These are phyloP conservation scores for Oligia latruncula DNA, from an alignment of 2,888 invertebrate species.

Conservation along the genomic window DNA sequence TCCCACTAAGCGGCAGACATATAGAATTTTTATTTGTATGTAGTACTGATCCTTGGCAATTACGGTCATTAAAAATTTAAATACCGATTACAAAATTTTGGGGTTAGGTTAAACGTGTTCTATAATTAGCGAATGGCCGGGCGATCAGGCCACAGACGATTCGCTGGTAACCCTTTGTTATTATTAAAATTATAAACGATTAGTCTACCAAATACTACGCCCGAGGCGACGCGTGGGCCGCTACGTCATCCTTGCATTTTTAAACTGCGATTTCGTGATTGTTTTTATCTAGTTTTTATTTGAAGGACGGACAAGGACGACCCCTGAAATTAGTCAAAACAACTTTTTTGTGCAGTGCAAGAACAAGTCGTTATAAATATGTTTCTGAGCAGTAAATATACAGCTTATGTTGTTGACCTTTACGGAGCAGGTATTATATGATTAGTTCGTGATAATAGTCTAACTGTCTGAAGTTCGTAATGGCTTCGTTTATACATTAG, in stretches of 20 bases:
- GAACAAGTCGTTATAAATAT: slow-evolving; percentile 46
- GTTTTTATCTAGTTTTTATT: slow-evolving; percentile 71
- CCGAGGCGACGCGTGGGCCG: slow-evolving; percentile 72
- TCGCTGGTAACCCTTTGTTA: slow-evolving; percentile 75
- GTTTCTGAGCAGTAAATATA: slow-evolving; percentile 45
- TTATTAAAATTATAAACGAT: slow-evolving; percentile 81
- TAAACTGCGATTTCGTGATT: slow-evolving; percentile 71
- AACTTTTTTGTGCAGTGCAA: slow-evolving; percentile 58
- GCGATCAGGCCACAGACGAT: slow-evolving; percentile 68
- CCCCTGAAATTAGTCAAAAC: slow-evolving; percentile 59
- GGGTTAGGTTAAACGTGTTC: slow-evolving; percentile 64
- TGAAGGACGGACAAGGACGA: slow-evolving; percentile 74
- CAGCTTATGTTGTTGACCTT: slow-evolving; percentile 61
- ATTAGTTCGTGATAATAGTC: slow-evolving; percentile 49
- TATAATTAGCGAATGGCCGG: slow-evolving; percentile 74
- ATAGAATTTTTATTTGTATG: slow-evolving; percentile 58
- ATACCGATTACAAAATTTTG: slow-evolving; percentile 55
- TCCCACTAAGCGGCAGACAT: slow-evolving; percentile 51
- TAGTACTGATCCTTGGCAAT: slow-evolving; percentile 53
- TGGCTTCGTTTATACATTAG: slow-evolving; percentile 49
- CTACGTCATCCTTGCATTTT: slow-evolving; percentile 76
- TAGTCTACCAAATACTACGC: slow-evolving; percentile 73
- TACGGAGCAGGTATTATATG: slow-evolving; percentile 30
- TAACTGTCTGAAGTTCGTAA: slow-evolving; percentile 37
- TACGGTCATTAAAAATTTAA: slow-evolving; percentile 57